Evolutionary conservation across 1,140 invertebrate species (phyloP).

Genomic region (Propsilocerus akamusi): DNA sequence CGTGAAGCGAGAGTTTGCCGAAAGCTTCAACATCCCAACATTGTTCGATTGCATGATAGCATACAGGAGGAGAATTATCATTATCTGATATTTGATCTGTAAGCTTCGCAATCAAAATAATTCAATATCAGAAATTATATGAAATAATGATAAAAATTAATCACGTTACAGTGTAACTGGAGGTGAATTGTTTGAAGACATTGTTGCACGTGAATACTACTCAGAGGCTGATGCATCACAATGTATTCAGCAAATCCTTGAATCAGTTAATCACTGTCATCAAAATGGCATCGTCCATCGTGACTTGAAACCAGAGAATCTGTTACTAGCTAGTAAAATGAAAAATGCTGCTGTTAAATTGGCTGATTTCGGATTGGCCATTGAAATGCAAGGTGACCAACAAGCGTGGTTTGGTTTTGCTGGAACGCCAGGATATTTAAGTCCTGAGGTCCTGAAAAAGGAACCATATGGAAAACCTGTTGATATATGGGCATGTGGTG

Average conservation of each 20-base stretch:
- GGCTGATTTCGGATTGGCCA: slow-evolving; percentile 97
- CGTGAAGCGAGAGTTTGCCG: slow-evolving; percentile 47
- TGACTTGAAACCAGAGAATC: slow-evolving; percentile 98
- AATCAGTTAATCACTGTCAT: slow-evolving; percentile 99
- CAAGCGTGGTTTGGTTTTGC: slow-evolving; percentile 99
- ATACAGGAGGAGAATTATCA: slow-evolving; percentile 99
- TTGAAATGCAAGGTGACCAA: slow-evolving; percentile 97
- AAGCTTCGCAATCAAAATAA: slow-evolving; percentile 10
- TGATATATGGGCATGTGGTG: slow-evolving; percentile 99
- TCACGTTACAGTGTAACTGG: slow-evolving; percentile 74
- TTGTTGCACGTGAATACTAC: slow-evolving; percentile 99
- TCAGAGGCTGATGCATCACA: slow-evolving; percentile 99
- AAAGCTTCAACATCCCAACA: slow-evolving; percentile 49
- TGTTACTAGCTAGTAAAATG: slow-evolving; percentile 94
- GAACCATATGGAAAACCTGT: slow-evolving; percentile 99
- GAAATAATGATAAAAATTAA: slow-evolving; percentile 5
- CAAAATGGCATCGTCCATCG: slow-evolving; percentile 95
- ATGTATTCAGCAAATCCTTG: slow-evolving; percentile 99
- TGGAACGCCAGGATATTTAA: slow-evolving; percentile 97
- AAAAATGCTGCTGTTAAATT: slow-evolving; percentile 99
- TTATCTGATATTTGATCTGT: slow-evolving; percentile 98
- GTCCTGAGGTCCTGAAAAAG: slow-evolving; percentile 98
- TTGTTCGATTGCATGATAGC: slow-evolving; percentile 92
- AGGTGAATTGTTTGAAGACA: slow-evolving; percentile 99
- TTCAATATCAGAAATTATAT: neutral